Base-by-base conservation (phyloP, 2,797 vertebrate species). In the Strix occidentalis region DNA sequence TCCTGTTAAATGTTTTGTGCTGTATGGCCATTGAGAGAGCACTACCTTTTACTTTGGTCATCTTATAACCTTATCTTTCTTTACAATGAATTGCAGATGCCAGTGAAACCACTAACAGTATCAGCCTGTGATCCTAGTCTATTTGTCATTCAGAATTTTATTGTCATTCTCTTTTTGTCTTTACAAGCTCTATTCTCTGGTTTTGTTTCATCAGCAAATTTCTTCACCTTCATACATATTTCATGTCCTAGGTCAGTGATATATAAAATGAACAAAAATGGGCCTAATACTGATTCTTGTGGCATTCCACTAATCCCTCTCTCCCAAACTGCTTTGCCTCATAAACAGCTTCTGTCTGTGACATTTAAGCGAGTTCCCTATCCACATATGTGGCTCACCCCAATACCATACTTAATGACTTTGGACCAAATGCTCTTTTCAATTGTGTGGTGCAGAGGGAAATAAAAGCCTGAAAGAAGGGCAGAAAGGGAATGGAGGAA, bases 131-230 rank as follows among this genome's bases (percentile, higher is more conserved):
- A 83, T 96, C 84, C 77, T 68, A 21, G 77, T 58, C 95, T 96
- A 95, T 97, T 96, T 96, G 90, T 97, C 95, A 95, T 97, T 96
- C 95, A 94, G 90, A 93, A 91, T 95, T 97, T 96, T 97, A 96
- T 95, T 93, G 92, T 95, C 21, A 12, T 95, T 81, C 82, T 93
- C 66, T 69, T 93, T 93, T 94, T 86, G 79, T 95, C 96, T 96
- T 94, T 96, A 88, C 84, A 95, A 81, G 94, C 94, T 92, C 89
- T 89, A 24, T 90, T 95, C 79, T 75, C 75, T 71, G 70, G 66
- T 94, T 97, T 95, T 97, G 93, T 96, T 97, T 95, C 95, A 88
- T 97, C 97, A 97, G 96, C 97, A 96, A 93, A 95, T 97, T 97
- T 96, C 89, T 93, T 95, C 86, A 87, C 86, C 89, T 95, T 95